A percentile compares a stretch with the other conserved stretches of the same genome.
Evolutionary conservation across 2,797 vertebrate species (phyloP).

Genomic region (Molossus molossus): DNA sequence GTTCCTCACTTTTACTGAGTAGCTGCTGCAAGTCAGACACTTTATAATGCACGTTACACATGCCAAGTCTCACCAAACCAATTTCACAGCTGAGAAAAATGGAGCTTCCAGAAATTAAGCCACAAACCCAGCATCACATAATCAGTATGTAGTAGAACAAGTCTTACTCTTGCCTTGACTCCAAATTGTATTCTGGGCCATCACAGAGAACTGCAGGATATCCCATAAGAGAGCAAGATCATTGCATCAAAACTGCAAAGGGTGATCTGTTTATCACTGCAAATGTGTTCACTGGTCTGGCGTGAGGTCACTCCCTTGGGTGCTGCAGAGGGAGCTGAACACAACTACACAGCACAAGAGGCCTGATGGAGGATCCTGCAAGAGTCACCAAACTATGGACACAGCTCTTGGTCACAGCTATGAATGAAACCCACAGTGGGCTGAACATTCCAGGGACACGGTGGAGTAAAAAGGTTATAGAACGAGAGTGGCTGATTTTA

Average conservation of each 20-base stretch:
- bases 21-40: not conserved
- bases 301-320: not conserved
- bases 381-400: not conserved
- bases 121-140: not conserved
- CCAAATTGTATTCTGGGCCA: not conserved
- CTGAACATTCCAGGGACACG: not conserved
- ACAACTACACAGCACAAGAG: not conserved
- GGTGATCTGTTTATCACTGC: not conserved
- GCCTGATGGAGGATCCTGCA: fast-evolving
- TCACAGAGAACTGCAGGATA: not conserved
- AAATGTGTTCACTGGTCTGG: not conserved
- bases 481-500: not conserved
- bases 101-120: not conserved
- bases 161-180: not conserved
- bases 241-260: not conserved
- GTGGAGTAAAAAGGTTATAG: not conserved
- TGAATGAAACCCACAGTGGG: not conserved
- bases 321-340: not conserved
- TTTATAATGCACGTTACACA: not conserved
- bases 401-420: not conserved
- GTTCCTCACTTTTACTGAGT: not conserved
- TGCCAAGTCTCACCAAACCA: not conserved
- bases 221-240: not conserved
- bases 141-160: not conserved
- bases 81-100: conserved; percentile 48